These are phyloP conservation scores for Marisa cornuarietis DNA, from an alignment of 1,140 invertebrate species.

Conservation along the genomic window DNA sequence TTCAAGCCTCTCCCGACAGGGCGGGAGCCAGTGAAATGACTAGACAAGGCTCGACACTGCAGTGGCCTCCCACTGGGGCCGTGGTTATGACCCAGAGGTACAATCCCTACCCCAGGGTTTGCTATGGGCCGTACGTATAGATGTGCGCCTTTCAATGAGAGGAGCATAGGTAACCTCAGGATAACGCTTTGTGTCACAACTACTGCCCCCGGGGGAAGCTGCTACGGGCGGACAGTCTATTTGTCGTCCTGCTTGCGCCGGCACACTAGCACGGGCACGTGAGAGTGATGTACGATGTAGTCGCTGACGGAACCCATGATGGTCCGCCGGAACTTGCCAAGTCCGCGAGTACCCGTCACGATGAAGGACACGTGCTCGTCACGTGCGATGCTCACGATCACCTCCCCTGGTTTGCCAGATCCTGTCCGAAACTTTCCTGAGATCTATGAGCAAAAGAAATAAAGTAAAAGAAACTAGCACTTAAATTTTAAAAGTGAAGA, in stretches of 20 bases:
- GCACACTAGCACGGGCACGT: slow-evolving; percentile 40
- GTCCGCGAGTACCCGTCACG: slow-evolving; percentile 49
- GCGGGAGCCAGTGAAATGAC: too few relatives aligned
- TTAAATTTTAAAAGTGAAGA: too few relatives aligned
- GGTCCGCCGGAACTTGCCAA: slow-evolving; percentile 48
- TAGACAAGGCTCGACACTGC: too few relatives aligned
- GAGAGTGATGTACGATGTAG: slow-evolving; percentile 54
- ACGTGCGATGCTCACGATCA: slow-evolving; percentile 42
- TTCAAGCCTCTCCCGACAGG: too few relatives aligned
- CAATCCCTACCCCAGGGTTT: not conserved
- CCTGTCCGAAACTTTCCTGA: slow-evolving; percentile 46
- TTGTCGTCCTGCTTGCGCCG: slow-evolving; percentile 10
- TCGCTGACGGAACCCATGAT: slow-evolving; percentile 57
- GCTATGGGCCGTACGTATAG: not conserved
- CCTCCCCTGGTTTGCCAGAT: slow-evolving; percentile 46
- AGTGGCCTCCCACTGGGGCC: too few relatives aligned
- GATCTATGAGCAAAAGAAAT: slow-evolving; percentile 31
- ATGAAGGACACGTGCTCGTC: slow-evolving; percentile 52
- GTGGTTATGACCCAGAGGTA: not conserved
- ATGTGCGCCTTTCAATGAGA: not conserved
- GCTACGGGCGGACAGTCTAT: not conserved
- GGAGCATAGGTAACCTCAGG: not conserved
- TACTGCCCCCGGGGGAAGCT: not conserved
- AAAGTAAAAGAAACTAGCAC: too few relatives aligned
- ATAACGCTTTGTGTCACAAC: not conserved